These are phyloP conservation scores for Pyrgus malvae DNA, from an alignment of 2,888 invertebrate species.

Conservation along the genomic window DNA sequence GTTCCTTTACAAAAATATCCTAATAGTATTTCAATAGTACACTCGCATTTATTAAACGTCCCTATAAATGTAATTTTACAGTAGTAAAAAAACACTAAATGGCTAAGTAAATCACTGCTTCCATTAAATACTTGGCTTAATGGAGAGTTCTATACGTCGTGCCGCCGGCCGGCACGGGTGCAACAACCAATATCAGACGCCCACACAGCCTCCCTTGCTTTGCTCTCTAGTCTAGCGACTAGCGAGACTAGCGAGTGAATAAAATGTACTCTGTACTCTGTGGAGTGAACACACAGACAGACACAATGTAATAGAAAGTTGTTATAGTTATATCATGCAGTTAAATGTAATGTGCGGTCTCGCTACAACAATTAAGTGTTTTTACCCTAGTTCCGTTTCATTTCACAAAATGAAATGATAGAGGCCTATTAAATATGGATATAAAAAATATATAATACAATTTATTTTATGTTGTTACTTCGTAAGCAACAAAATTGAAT, in stretches of 20 bases:
- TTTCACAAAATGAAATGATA: too few relatives aligned
- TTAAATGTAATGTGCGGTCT: conserved; percentile 53
- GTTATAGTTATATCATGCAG: conserved; percentile 33
- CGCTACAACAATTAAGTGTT: conserved; percentile 41
- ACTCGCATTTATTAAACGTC: conserved; percentile 14
- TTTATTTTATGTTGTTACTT: too few relatives aligned
- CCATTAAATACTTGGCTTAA: conserved; percentile 58
- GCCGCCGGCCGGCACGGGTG: conserved; percentile 65
- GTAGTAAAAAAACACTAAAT: conserved; percentile 47
- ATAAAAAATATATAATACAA: too few relatives aligned
- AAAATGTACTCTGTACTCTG: background rate
- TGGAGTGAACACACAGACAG: conserved; percentile 45
- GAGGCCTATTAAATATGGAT: too few relatives aligned
- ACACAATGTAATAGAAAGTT: conserved; percentile 47
- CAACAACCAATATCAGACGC: conserved; percentile 65
- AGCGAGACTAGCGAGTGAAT: conserved; percentile 60
- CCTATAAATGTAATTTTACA: conserved; percentile 19
- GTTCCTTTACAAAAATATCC: conserved; percentile 9
- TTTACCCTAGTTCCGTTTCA: background rate
- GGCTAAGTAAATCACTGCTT: conserved; percentile 62
- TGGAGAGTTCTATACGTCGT: conserved; percentile 54
- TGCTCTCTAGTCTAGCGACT: too few relatives aligned
- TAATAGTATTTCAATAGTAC: background rate
- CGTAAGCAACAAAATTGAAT: too few relatives aligned
- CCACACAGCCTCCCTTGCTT: conserved; percentile 74